Evolutionary conservation across 2,113 vertebrate genomes (phyloP), one percentile per base, ranked within the genome.

Genomic region (Hemiprocne comata): DNA sequence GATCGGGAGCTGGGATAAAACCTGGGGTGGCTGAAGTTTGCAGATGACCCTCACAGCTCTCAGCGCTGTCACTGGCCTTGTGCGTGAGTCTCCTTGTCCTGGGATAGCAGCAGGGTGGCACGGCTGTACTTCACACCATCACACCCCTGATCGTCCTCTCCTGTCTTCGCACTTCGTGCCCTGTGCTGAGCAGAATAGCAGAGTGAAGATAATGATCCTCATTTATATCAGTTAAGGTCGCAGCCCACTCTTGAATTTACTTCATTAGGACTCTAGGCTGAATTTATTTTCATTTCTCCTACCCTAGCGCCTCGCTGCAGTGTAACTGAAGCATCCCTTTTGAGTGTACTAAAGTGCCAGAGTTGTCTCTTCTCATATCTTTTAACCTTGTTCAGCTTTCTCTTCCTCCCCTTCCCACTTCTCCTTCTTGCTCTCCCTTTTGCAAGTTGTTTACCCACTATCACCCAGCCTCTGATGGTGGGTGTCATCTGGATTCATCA

Each of bases 181-280:
- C 96, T 96, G 85, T 87, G 93, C 93, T 92, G 94, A 97, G 46
- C 92, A 94, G 93, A 94, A 97, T 81, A 90, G 94, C 75, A 80
- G 83, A 66, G 85, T 96, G 90, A 95, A 88, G 94, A 94, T 98
- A 98, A 98, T 97, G 97, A 97, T 88, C 72, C 96, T 98, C 97
- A 98, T 98, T 98, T 98, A 79, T 98, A 97, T 97, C 94, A 95
- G 97, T 98, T 97, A 98, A 92, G 74, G 92, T 94, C 96, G 95
- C 95, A 96, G 91, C 97, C 95, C 97, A 95, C 91, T 96, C 94
- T 95, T 95, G 91, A 97, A 97, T 94, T 96, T 90, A 95, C 96
- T 97, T 97, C 97, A 97, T 97, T 98, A 98, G 93, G 70, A 87
- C 69, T 71, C 84, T 81, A 85, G 91, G 95, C 85, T 76, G 83